Evolutionary conservation across 2,888 invertebrate genomes (phyloP).

Genomic region (Pyrgus malvae): DNA sequence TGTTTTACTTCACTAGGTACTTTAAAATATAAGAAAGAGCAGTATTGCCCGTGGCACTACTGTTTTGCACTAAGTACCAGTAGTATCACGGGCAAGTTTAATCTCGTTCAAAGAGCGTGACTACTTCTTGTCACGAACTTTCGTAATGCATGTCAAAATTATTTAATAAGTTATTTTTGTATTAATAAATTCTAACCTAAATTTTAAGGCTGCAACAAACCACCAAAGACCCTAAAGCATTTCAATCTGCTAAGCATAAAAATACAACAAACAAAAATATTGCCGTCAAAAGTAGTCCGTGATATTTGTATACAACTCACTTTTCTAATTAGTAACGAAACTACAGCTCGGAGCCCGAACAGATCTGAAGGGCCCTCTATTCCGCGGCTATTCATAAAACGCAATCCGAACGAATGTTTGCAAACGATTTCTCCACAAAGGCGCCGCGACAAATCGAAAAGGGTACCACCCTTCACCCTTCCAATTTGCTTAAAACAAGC

Average conservation of each 20-base stretch:
- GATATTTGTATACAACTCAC: constrained; percentile 25
- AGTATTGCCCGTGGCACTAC: no score
- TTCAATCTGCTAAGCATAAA: no score
- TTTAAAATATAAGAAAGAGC: no score
- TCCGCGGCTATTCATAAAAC: constrained; percentile 40
- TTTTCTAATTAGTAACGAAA: constrained; percentile 41
- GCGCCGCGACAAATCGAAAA: constrained; percentile 43
- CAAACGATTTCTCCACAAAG: constrained; percentile 57
- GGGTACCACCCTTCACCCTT: constrained; percentile 46
- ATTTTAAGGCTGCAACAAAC: neutral
- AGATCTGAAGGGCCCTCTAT: constrained; percentile 37
- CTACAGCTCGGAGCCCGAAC: constrained; percentile 38
- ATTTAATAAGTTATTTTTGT: no score
- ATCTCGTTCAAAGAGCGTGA: no score
- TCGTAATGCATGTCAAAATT: no score
- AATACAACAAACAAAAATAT: constrained; percentile 1
- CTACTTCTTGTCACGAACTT: no score
- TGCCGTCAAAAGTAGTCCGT: neutral
- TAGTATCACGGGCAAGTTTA: no score
- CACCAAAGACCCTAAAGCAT: no score
- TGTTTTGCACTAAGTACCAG: no score
- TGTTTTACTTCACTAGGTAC: no score
- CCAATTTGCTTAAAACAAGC: constrained; percentile 76
- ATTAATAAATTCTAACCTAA: no score
- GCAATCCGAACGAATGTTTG: constrained; percentile 49